Evolutionary conservation across 2,797 vertebrate species (phyloP), one percentile per base, ranked within the genome.

Genomic region (Apogon talboti): DNA sequence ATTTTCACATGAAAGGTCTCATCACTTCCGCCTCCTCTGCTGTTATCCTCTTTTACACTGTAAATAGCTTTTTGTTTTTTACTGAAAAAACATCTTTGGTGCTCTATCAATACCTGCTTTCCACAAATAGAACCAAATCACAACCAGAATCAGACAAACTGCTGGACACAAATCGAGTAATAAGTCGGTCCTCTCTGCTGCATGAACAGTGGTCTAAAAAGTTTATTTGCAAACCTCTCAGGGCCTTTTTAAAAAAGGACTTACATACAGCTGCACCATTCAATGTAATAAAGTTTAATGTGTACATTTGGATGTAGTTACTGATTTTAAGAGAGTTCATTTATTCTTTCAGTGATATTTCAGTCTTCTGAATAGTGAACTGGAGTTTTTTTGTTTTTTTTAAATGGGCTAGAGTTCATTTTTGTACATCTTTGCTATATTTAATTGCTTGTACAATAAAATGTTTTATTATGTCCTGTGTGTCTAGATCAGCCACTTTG

Each of bases 371-470:
- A 45, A 3, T 0, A 33, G 19, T 35, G 14, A 33, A 43, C 57
- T 66, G 52, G 45, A 66, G 40, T 61, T 6, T 55, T 58, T 49
- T 62, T 0, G 44, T 64, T 44, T n/a, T n/a, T n/a, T n/a, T n/a
- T n/a, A n/a, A 9, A 40, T 9, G 14, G 2, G 24, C 0, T 40
- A 11, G 11, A 13, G 18, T 65, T 8, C 2, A 3, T 48, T 56
- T 60, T 58, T 33, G 15, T 50, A 49, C 13, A 57, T 2, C 24
- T 28, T 28, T 8, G 1, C 4, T 49, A 13, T 35, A 66, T 73
- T 57, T 68, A 43, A 66, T 66, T 54, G 15, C 7, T 9, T 43
- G 30, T 45, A 18, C 52, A 74, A 68, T 64, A 71, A 63, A 81
- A 62, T 58, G 51, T 7, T 6, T 66, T 11, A 14, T 38, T 6